A percentile compares a stretch with the other conserved stretches of the same genome.
These are phyloP conservation scores for Hyaena hyaena DNA, from an alignment of 2,113 vertebrate species.

Conservation along the genomic window DNA sequence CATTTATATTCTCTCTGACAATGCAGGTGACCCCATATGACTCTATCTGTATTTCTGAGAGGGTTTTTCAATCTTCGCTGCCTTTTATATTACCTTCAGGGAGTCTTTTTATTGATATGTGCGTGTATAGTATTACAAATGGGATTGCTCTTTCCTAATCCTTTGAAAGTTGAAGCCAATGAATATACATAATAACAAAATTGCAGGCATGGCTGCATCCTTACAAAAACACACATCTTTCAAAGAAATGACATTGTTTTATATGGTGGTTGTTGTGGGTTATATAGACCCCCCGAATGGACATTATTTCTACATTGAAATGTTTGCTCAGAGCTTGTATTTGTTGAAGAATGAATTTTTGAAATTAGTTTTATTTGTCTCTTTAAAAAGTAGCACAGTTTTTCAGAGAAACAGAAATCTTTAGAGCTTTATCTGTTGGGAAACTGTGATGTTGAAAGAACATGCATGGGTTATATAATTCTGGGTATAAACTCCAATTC, in stretches of 20 bases:
- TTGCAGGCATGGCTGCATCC: constrained; percentile 1
- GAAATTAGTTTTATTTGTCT: constrained; percentile 32
- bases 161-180: constrained; percentile 62
- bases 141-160: constrained; percentile 64
- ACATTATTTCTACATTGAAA: constrained; percentile 34
- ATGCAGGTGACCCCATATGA: constrained; percentile 63
- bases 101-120: constrained; percentile 60
- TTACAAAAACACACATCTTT: constrained; percentile 38
- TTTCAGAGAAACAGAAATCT: neutral
- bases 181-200: constrained; percentile 62
- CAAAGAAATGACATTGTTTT: neutral
- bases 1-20: constrained; percentile 78
- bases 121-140: constrained; percentile 12
- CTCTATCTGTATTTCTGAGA: constrained; percentile 69
- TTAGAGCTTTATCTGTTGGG: neutral
- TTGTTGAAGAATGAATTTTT: neutral
- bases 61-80: constrained; percentile 72
- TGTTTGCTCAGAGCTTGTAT: neutral
- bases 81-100: constrained; percentile 71
- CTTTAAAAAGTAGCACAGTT: neutral
- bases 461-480: neutral
- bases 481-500: neutral
- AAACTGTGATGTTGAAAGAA: neutral
- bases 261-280: neutral
- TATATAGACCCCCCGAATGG: neutral